A percentile compares a stretch with the other conserved stretches of the same genome.
phyloP scores from a whole-genome alignment of 2,888 invertebrate genomes.

The Agrotis exclamationis region DNA sequence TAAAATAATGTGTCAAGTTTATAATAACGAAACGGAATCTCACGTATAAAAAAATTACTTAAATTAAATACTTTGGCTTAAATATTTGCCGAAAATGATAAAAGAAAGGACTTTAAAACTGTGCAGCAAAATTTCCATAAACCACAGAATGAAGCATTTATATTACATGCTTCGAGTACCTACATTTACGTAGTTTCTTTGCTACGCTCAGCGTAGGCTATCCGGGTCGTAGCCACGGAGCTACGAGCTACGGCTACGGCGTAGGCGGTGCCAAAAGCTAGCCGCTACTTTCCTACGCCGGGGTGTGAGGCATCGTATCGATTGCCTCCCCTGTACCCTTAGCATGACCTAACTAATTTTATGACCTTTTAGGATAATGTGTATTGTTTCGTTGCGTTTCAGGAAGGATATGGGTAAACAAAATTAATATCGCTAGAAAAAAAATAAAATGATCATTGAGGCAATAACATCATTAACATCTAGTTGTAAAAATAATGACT shows the following conservation, averaged over 20 bases:
- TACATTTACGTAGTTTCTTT: slow-evolving; percentile 52
- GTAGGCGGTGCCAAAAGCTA: slow-evolving; percentile 81
- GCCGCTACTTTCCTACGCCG: slow-evolving; percentile 74
- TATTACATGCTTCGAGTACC: neutral
- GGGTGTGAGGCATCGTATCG: slow-evolving; percentile 80
- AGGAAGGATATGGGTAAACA: neutral
- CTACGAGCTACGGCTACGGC: slow-evolving; percentile 70
- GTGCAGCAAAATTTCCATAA: slow-evolving; percentile 13
- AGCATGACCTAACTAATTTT: slow-evolving; percentile 74
- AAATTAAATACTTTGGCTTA: neutral
- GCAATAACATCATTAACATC: neutral
- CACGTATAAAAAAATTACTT: neutral
- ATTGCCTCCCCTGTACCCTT: slow-evolving; percentile 75
- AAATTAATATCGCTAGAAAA: neutral
- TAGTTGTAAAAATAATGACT: neutral
- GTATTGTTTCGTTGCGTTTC: slow-evolving; percentile 4
- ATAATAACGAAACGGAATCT: neutral
- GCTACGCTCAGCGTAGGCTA: slow-evolving; percentile 64
- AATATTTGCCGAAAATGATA: neutral
- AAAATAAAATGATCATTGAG: neutral
- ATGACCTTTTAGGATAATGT: slow-evolving; percentile 55
- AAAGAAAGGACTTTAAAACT: neutral
- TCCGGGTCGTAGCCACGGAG: slow-evolving; percentile 59
- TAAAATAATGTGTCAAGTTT: neutral
- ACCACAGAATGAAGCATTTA: slow-evolving; percentile 1